phyloP scores from a whole-genome alignment of 2,113 vertebrate genomes.

The Lagopus muta region DNA sequence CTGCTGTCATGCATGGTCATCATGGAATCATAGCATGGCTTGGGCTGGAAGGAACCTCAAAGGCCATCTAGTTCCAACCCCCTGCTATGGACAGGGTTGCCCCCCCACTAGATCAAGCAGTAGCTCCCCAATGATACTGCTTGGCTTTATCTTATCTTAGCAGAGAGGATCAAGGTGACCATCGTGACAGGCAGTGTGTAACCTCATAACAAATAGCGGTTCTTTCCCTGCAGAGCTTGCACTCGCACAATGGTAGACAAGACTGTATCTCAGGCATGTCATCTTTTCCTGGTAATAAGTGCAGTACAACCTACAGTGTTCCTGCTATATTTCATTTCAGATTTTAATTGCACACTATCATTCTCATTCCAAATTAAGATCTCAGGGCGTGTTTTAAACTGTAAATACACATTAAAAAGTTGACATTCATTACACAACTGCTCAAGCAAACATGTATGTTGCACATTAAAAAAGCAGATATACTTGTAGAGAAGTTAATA shows the following conservation, averaged over 20 bases:
- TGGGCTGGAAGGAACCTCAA: too few species aligned
- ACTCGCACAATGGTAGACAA: slow-evolving; percentile 32
- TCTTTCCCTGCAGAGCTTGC: slow-evolving; percentile 23
- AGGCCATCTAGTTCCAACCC: too few species aligned
- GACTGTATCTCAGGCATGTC: neutral
- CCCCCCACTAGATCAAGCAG: too few species aligned
- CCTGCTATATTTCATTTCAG: slow-evolving; percentile 42
- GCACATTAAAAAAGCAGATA: slow-evolving; percentile 17
- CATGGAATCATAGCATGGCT: too few species aligned
- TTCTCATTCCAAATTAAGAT: slow-evolving; percentile 55
- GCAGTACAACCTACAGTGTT: slow-evolving; percentile 47
- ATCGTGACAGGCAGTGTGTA: neutral
- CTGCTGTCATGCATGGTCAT: neutral
- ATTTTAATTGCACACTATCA: slow-evolving; percentile 63
- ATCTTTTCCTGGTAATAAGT: slow-evolving; percentile 41
- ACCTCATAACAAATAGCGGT: neutral
- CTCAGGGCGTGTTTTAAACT: slow-evolving; percentile 45
- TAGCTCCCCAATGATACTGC: too few species aligned
- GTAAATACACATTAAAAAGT: slow-evolving; percentile 52
- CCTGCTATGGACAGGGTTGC: too few species aligned
- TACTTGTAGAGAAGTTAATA: neutral
- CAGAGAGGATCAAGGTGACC: neutral
- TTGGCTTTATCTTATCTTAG: neutral
- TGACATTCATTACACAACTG: slow-evolving; percentile 25
- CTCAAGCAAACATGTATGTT: slow-evolving; percentile 7